A percentile compares a stretch with the other conserved stretches of the same genome.
Evolutionary conservation across 1,140 invertebrate species (phyloP).

Genomic region (Bombus impatiens): DNA sequence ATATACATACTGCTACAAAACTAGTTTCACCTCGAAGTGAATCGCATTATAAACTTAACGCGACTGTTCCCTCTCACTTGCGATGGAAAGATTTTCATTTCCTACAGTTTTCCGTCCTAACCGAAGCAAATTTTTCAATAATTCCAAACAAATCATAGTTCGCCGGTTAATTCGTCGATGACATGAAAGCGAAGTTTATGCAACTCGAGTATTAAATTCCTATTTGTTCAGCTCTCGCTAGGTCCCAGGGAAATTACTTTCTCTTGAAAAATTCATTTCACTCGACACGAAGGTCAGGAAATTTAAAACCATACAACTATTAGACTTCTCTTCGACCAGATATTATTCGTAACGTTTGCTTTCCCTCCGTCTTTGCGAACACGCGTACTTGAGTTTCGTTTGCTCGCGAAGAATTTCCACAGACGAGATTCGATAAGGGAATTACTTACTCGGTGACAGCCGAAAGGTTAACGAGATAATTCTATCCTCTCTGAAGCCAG

Average conservation of each 20-base stretch:
- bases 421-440: neutral
- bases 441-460: neutral
- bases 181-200: neutral
- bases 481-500: neutral
- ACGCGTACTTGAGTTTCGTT: neutral
- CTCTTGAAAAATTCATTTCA: neutral
- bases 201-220: neutral
- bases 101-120: neutral
- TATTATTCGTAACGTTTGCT: neutral
- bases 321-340: neutral
- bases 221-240: no score
- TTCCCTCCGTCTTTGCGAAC: neutral
- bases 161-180: neutral
- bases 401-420: neutral
- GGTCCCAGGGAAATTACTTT: neutral
- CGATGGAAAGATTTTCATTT: neutral
- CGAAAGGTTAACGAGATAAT: conserved; percentile 29
- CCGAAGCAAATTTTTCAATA: neutral
- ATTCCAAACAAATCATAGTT: neutral
- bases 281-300: no score
- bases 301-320: neutral
- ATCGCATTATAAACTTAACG: neutral
- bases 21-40: neutral
- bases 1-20: neutral
- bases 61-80: neutral